A percentile compares a stretch with the other conserved stretches of the same genome.
These are phyloP conservation scores for Trichomalopsis sarcophagae DNA, from an alignment of 1,140 invertebrate genomes.

Conservation along the genomic window DNA sequence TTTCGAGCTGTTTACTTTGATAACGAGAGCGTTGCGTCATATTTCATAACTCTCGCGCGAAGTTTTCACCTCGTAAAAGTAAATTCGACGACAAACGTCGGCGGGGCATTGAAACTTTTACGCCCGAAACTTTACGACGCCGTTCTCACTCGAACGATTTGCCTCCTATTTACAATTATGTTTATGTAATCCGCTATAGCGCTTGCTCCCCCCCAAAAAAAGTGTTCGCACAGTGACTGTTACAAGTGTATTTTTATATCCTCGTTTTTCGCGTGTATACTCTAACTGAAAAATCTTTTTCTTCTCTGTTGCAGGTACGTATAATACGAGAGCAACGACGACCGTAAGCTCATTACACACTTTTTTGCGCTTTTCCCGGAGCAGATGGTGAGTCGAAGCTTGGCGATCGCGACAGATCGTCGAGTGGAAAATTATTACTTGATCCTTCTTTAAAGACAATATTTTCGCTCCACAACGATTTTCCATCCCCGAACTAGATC, in stretches of 20 bases:
- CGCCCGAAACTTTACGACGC: constrained; percentile 20
- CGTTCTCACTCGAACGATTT: not conserved
- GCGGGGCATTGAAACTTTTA: constrained; percentile 15
- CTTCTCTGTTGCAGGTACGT: constrained; percentile 28
- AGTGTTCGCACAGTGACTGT: not conserved
- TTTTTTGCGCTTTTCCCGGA: not conserved
- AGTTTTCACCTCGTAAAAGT: constrained; percentile 41
- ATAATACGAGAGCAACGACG: not conserved
- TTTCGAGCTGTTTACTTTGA: not conserved
- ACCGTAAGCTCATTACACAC: not conserved
- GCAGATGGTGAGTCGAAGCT: not conserved
- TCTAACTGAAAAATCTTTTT: not conserved
- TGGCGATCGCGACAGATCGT: too few species aligned
- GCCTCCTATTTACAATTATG: not conserved
- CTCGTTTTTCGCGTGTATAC: not conserved
- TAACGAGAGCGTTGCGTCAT: not conserved
- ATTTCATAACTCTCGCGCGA: not conserved
- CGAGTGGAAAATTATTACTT: too few species aligned
- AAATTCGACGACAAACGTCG: constrained; percentile 19
- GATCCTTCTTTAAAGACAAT: not conserved
- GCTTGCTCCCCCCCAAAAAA: not conserved
- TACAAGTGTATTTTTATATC: not conserved
- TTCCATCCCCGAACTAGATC: not conserved
- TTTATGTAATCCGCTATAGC: not conserved
- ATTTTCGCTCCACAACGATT: not conserved